Evolutionary conservation across 2,113 vertebrate species (phyloP), one percentile per base, ranked within the genome.

Genomic region (Eonycteris spelaea): DNA sequence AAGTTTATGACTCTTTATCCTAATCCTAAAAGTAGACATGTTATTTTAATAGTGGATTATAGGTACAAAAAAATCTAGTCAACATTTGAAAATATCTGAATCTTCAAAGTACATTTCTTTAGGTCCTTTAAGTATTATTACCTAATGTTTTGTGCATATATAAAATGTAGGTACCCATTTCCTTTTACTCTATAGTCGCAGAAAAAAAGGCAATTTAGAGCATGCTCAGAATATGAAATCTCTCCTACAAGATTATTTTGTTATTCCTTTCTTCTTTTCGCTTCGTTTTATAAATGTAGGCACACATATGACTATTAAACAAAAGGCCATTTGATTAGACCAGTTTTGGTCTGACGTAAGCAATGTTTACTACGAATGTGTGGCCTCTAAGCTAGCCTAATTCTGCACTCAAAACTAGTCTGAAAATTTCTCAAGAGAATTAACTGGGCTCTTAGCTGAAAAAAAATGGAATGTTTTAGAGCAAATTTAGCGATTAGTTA

Each of bases 161-260:
- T n/a, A 61, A 67, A 85, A 75, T 55, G 21, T 73, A 80, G 28
- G 35, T 24, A 73, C 24, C 30, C 22, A 43, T 63, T 93, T 94
- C 40, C 18, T 87, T 95, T 65, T 85, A 87, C n/a, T 59, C 5
- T 68, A 35, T 89, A 96, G 55, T 75, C 48, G 79, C 30, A 90
- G 88, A 51, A 90, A 93, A 83, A 91, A 95, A 92, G 74, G 85
- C 45, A 95, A 83, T 8, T 73, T 40, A 86, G 35, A 86, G 21
- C 15, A 91, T 88, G 61, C 51, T 63, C 43, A 94, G 75, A 92
- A 94, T 67, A 82, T 13, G 15, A 82, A 93, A 55, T 68, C 8
- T 61, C 51, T 70, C 53, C 28, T 33, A 55, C 6, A 90, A 85
- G 73, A 78, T 84, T 59, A 38, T 55, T 94, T 95, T 70, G 86